A percentile compares a stretch with the other conserved stretches of the same genome.
Evolutionary conservation across 1,140 invertebrate species (phyloP).

Genomic region (Zaprionus inermis): DNA sequence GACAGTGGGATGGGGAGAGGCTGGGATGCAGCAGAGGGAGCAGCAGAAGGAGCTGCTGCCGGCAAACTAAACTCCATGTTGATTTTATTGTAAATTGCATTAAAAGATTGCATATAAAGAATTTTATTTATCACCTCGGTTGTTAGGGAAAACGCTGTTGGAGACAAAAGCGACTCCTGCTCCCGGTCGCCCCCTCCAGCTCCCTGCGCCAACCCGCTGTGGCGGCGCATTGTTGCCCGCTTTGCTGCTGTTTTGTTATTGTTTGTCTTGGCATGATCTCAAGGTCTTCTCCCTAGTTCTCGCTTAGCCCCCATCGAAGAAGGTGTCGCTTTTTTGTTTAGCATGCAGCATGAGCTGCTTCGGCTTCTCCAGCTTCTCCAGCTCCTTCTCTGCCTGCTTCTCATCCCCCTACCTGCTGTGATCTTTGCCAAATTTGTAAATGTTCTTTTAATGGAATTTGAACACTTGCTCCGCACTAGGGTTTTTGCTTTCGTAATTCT

Average conservation of each 20-base stretch:
- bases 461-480: slow-evolving; percentile 70
- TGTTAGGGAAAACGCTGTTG: slow-evolving; percentile 84
- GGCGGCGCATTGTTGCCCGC: slow-evolving; percentile 27
- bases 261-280: slow-evolving; percentile 73
- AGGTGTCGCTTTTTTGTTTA: slow-evolving; percentile 71
- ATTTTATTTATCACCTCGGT: slow-evolving; percentile 84
- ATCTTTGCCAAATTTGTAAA: slow-evolving; percentile 82
- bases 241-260: slow-evolving; percentile 64
- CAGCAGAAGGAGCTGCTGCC: slow-evolving; percentile 31
- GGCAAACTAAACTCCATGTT: slow-evolving; percentile 79
- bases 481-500: slow-evolving; percentile 30
- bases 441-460: slow-evolving; percentile 82
- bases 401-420: slow-evolving; percentile 15
- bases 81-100: slow-evolving; percentile 83
- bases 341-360: slow-evolving; percentile 24
- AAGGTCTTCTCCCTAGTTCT: slow-evolving; percentile 62
- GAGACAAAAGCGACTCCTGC: slow-evolving; percentile 68
- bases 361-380: not conserved
- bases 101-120: slow-evolving; percentile 83
- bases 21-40: slow-evolving; percentile 1
- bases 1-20: not conserved
- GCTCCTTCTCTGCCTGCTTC: not conserved
- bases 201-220: not conserved
- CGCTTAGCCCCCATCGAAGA: slow-evolving; percentile 59
- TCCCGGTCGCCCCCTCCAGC: not conserved